Base-by-base conservation (phyloP, 30 jellyfish, hydroid and myxozoan genomes). In the Aurelia aurita complex sp. Pacific region DNA sequence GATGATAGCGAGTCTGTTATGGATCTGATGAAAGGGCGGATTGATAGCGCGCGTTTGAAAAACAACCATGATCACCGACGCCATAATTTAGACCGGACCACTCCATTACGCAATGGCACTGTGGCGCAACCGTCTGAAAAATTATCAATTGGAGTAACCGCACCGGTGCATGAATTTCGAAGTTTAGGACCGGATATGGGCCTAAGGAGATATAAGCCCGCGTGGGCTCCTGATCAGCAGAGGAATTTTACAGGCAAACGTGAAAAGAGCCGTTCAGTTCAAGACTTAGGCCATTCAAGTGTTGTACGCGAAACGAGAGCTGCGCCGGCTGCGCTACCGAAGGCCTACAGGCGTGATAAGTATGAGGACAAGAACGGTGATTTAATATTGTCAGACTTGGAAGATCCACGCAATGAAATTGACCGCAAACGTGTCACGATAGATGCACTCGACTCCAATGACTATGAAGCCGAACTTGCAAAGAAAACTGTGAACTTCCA, bases 41-140 rank as follows among this genome's bases (percentile, higher is more conserved):
- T 87, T 4, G 81, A 79, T 64, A 87, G 88, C 10, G 86, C 96
- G 5, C 91, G 96, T 46, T 73, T 87, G 16, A 66, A 52, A 19
- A 46, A 40, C 75, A 62, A 42, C 67, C 33, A 13, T 5, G 90
- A 87, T 11, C 90, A 79, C 70, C 74, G 96, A 17, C 84, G 96
- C n/a, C 96, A 87, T 55, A 69, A 87, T 40, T 77, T 87, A 43
- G 96, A 87, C 77, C 64, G 90, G 57, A 87, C 96, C 7, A 87
- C 96, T 19, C 96, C 96, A 10, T 10, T 53, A 32, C 76, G 83
- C 10, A 78, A 85, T 0, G 96, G 96, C 4, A 63, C 81, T 40
- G 29, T 70, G 18, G 79, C 75, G 4, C 69, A 32, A 16, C 85
- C 91, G 4, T 63, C 80, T 17, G 29, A 50, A 34, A 87, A 71